Conservation (phyloP, 2,797 vertebrate genomes). For the Hydrophis major region DNA sequence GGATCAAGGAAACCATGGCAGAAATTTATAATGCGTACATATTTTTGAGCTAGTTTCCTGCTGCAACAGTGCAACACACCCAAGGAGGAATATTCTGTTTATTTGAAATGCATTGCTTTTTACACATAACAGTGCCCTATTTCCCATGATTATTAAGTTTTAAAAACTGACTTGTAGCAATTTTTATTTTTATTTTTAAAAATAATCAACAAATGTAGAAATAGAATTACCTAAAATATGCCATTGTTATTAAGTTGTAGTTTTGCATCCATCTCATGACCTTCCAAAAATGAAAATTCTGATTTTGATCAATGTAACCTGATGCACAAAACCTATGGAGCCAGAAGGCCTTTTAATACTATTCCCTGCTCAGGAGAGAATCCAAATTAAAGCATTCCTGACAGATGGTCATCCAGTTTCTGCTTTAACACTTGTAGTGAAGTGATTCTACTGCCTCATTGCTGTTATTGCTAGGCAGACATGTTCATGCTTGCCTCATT, state of each 20-base stretch:
- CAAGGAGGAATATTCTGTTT: not conserved
- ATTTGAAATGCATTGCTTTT: not conserved
- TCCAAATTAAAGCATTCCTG: not conserved
- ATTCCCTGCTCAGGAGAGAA: not conserved
- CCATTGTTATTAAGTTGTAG: not conserved
- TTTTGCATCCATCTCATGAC: not conserved
- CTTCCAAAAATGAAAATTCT: not conserved
- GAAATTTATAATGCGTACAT: not conserved
- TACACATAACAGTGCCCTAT: not conserved
- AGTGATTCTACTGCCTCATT: not conserved
- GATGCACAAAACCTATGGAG: not conserved
- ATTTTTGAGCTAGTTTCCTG: not conserved
- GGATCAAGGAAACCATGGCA: too few species aligned
- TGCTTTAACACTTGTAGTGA: not conserved
- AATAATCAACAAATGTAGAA: not conserved
- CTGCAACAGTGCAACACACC: not conserved
- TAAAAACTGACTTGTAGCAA: not conserved
- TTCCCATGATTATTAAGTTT: not conserved
- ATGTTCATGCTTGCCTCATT: not conserved
- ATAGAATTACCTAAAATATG: not conserved
- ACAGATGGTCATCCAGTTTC: not conserved
- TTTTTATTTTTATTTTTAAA: not conserved
- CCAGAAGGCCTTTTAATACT: not conserved
- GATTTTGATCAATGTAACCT: not conserved
- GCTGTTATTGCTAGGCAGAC: not conserved